A percentile compares a stretch with the other conserved stretches of the same genome.
These are phyloP conservation scores for Paracyprichromis sp. DNA, from an alignment of 2,113 vertebrate species.

Conservation along the genomic window DNA sequence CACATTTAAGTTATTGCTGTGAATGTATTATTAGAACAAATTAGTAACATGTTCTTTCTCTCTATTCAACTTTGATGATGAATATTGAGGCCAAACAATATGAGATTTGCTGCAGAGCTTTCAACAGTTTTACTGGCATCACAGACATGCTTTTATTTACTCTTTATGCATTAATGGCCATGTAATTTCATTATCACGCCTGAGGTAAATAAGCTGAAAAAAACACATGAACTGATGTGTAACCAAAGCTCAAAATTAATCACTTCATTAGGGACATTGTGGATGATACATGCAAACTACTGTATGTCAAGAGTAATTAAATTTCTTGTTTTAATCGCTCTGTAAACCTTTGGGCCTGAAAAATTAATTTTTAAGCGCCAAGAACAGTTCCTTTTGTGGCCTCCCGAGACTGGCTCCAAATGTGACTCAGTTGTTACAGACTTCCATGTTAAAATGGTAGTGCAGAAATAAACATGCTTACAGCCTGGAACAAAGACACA, in stretches of 20 bases:
- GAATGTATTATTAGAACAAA: not conserved
- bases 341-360: not conserved
- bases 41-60: not conserved
- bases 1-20: not conserved
- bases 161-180: not conserved
- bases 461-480: not conserved
- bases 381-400: not conserved
- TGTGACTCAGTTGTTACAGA: not conserved
- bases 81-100: not conserved
- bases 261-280: not conserved
- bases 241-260: not conserved
- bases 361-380: not conserved
- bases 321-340: not conserved
- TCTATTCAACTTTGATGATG: not conserved
- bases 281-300: not conserved
- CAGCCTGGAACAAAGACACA: not conserved
- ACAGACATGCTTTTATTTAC: not conserved
- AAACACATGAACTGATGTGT: not conserved
- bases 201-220: not conserved
- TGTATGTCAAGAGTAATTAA: not conserved
- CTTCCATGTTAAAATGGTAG: not conserved
- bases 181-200: not conserved
- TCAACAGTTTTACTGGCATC: not conserved
- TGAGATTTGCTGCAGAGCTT: not conserved
- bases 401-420: not conserved